A percentile compares a stretch with the other conserved stretches of the same genome.
Conservation (phyloP, 2,113 vertebrate species). For the Bambusicola thoracicus region DNA sequence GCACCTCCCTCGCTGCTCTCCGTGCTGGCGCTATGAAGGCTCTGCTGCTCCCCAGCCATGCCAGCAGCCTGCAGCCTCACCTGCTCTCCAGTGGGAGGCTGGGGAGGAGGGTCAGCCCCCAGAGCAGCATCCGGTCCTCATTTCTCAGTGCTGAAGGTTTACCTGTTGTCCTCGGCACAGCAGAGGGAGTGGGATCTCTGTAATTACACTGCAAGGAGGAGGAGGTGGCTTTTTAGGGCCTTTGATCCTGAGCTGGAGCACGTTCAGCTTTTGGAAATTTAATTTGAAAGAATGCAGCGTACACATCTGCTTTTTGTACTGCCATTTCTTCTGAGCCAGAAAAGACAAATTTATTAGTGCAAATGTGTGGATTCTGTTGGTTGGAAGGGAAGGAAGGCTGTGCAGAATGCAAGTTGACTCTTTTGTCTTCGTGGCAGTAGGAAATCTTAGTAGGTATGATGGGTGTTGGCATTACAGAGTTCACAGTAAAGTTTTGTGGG, state of each 20-base stretch:
- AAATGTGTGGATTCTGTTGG: constrained; percentile 17
- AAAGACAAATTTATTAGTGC: constrained; percentile 59
- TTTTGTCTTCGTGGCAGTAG: not conserved
- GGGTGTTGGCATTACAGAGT: not conserved
- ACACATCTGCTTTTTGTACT: constrained; percentile 67
- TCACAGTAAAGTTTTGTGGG: not conserved
- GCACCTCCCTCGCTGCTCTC: not conserved
- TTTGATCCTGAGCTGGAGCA: constrained; percentile 68
- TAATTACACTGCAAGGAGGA: constrained; percentile 60
- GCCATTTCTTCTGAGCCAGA: constrained; percentile 47
- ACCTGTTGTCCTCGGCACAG: constrained; percentile 62
- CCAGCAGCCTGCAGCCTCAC: not conserved
- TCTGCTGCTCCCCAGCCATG: not conserved
- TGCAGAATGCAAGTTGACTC: constrained; percentile 4
- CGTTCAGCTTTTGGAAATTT: constrained; percentile 65
- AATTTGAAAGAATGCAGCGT: constrained; percentile 61
- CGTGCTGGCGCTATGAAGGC: not conserved
- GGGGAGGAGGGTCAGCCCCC: too few species aligned
- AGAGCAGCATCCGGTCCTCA: constrained; percentile 9
- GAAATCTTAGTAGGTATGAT: not conserved
- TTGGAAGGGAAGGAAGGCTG: not conserved
- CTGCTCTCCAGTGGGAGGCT: too few species aligned
- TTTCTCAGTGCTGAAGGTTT: constrained; percentile 28
- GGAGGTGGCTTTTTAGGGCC: constrained; percentile 36
- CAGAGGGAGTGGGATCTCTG: constrained; percentile 57